Evolutionary conservation across 2,888 invertebrate genomes (phyloP).

Genomic region (Eupithecia exiguata): DNA sequence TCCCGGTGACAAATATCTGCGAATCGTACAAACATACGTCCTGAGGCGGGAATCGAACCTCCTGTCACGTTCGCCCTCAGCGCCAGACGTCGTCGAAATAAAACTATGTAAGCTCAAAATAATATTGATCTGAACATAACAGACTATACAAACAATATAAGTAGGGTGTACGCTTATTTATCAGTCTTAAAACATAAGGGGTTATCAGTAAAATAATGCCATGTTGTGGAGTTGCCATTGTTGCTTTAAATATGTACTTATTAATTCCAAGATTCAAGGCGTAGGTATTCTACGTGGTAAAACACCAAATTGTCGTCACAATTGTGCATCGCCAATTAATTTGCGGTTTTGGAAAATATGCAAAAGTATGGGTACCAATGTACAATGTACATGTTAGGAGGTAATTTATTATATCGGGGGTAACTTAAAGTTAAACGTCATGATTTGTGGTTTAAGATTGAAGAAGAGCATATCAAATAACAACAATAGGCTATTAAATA

Average conservation of each 20-base stretch:
- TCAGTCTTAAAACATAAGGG: constrained; percentile 40
- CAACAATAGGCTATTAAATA: background rate
- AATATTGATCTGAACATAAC: constrained; percentile 1
- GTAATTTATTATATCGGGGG: background rate
- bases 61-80: too few species aligned
- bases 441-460: background rate
- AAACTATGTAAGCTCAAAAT: background rate
- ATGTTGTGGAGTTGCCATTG: constrained; percentile 38
- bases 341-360: background rate
- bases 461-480: background rate
- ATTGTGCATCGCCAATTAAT: background rate
- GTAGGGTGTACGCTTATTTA: constrained; percentile 30
- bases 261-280: background rate
- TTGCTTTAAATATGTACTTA: background rate
- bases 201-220: constrained; percentile 42
- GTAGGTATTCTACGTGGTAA: background rate
- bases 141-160: background rate
- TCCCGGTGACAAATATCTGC: too few species aligned
- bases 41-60: too few species aligned
- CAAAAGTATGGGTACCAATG: background rate
- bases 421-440: background rate
- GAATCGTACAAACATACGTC: too few species aligned
- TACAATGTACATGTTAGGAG: background rate
- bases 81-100: background rate
- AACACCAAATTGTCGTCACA: background rate